Evolutionary conservation across 1,140 invertebrate genomes (phyloP), one percentile per base, ranked within the genome.

Genomic region (Rhopalosiphum maidis): DNA sequence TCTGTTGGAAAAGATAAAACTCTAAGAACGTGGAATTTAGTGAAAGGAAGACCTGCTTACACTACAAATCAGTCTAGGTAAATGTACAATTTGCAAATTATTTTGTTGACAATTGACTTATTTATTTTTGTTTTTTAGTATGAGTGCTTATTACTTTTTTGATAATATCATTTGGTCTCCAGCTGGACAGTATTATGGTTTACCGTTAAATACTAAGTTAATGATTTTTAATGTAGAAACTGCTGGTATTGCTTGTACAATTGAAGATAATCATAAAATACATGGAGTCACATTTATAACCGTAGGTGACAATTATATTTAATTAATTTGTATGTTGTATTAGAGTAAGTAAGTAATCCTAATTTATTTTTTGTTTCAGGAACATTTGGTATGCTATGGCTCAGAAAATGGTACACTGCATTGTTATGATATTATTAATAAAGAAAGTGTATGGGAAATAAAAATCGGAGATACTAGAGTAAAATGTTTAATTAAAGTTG

Each of bases 11-110:
- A 96, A 93, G 98, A 99, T 95, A 97, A 96, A 93, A 97, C 97
- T 7, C 95, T 99, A 37, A 96, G 97, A 94, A 99, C 98, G 3
- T 99, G 99, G 99, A 99, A 99, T 96, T 95, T 99, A 93, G 96
- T 99, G 0, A 99, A 98, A 95, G 98, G 98, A 0, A 96, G 98
- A 94, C 96, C 96, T 94, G 98, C 98, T 7, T 99, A 98, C 95
- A 97, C 97, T 2, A 98, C 97, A 6, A 99, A 99, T 95, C 95
- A 99, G 8, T 96, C 96, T 94, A 95, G 95, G 95, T 95, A 94
- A 95, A 94, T 94, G 94, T 9, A 94, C 35, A 51, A 8, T 94
- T 37, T 21, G 23, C 6, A 30, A 2, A 46, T 48, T 94, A 94
- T 94, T 94, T 90, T 30, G 1, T 90, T 90, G 30, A 60, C 18